Evolutionary conservation across 2,888 invertebrate species (phyloP), one percentile per base, ranked within the genome.

Genomic region (Icerya purchasi): DNA sequence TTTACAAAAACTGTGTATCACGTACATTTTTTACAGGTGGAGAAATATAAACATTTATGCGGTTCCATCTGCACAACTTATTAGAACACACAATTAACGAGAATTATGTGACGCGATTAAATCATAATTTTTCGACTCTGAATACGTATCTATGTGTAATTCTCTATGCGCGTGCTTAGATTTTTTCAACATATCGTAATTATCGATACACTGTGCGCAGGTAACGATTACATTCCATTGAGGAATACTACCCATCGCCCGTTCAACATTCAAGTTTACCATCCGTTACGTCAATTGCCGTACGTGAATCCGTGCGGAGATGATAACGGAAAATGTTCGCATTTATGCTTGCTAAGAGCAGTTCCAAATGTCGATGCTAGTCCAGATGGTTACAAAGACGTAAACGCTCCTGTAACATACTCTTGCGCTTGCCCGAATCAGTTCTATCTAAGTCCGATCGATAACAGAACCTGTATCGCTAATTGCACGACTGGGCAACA

Each of bases 341-440:
- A 97, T 74, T 77, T 97, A 3, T 97, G 97, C 69, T 75, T 98
- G 23, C 82, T 98, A 53, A 81, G 90, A 0, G 90, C 93, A 19
- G 74, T 75, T 19, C 75, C 74, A 24, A 66, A 68, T 24, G 63
- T 64, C 2, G 66, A 66, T 50, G 49, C 63, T 2, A 61, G 64
- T 8, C 66, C 66, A 0, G 66, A 66, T 56, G 64, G 65, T 20
- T 86, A 84, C 67, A 84, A 82, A 20, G 84, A 84, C 70, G 62
- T 66, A 8, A 86, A 86, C 67, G 86, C 86, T 1, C 80, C 83
- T 0, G 84, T 86, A 0, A 78, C 80, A 0, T 87, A 78, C 70
- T 83, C 81, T 63, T 98, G 98, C 69, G 84, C 84, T 1, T 98
- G 98, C 71, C 97, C 98, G 0, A 93, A 97, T 72, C 90, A 93